Percentiles rank a stretch among this genome's conserved stretches.
These are phyloP conservation scores for Cistogaster globosa DNA, from an alignment of 2,888 invertebrate species.

Conservation along the genomic window DNA sequence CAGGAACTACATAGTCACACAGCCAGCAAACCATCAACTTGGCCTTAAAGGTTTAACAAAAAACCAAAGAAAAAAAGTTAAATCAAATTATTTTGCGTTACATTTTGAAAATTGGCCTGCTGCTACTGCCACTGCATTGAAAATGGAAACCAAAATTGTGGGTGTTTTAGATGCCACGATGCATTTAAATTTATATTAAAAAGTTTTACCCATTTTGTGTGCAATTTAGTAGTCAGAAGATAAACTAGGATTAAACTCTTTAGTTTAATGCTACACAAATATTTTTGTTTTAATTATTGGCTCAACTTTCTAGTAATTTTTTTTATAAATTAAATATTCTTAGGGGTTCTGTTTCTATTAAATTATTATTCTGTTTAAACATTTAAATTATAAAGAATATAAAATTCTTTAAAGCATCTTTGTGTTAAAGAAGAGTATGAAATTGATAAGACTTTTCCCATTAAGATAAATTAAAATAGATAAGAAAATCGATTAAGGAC, in stretches of 20 bases:
- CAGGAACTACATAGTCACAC: no score
- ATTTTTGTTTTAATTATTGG: conserved; percentile 43
- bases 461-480: no score
- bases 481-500: no score
- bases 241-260: conserved; percentile 51
- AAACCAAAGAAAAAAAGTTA: conserved; percentile 18
- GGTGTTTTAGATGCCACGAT: conserved; percentile 41
- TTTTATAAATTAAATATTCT: background rate
- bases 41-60: conserved; percentile 34
- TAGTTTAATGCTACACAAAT: conserved; percentile 24
- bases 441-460: no score
- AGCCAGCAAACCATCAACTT: conserved; percentile 29
- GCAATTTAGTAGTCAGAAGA: conserved; percentile 40
- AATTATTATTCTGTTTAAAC: no score
- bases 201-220: conserved; percentile 20
- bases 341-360: background rate
- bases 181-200: conserved; percentile 10
- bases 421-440: no score
- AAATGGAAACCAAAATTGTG: conserved; percentile 45
- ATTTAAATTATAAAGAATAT: no score
- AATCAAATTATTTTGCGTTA: conserved; percentile 49
- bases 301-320: conserved; percentile 16
- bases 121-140: conserved; percentile 29
- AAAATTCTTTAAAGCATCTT: no score
- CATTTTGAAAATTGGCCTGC: conserved; percentile 31